Evolutionary conservation across 1,140 invertebrate species (phyloP).

Genomic region (Drosophila azteca): DNA sequence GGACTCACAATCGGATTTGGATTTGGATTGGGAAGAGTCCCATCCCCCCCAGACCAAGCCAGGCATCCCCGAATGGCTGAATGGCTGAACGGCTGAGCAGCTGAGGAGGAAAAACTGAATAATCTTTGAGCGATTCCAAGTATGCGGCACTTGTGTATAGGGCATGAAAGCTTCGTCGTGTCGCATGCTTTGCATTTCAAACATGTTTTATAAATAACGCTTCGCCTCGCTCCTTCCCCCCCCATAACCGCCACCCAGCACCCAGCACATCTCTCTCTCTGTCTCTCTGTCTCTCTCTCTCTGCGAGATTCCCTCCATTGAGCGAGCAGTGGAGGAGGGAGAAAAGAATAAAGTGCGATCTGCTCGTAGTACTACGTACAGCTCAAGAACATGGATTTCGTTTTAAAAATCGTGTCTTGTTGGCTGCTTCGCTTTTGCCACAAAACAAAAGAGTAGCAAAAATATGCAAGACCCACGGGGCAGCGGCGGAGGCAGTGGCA

Average conservation of each 20-base stretch:
- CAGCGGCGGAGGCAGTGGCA: not conserved
- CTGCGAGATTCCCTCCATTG: slow-evolving; percentile 24
- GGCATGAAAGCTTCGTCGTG: slow-evolving; percentile 79
- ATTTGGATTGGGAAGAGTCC: not conserved
- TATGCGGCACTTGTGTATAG: slow-evolving; percentile 78
- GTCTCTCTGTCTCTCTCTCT: slow-evolving; percentile 13
- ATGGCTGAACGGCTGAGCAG: not conserved
- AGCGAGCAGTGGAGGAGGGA: not conserved
- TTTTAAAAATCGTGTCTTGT: slow-evolving; percentile 81
- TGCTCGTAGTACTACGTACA: slow-evolving; percentile 50
- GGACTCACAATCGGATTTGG: not conserved
- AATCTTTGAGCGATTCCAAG: slow-evolving; percentile 61
- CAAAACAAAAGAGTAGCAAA: slow-evolving; percentile 64
- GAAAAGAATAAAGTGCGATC: slow-evolving; percentile 60
- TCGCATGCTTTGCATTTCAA: slow-evolving; percentile 77
- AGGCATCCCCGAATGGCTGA: not conserved
- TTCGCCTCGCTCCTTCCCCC: slow-evolving; percentile 37
- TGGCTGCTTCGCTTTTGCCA: slow-evolving; percentile 65
- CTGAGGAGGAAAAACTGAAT: slow-evolving; percentile 27
- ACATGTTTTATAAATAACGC: slow-evolving; percentile 81
- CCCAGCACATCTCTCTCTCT: too few species aligned
- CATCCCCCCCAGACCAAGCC: too few species aligned
- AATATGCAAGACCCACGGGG: slow-evolving; percentile 46
- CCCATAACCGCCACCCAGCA: too few species aligned
- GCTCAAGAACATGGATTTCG: slow-evolving; percentile 76